Base-by-base conservation (phyloP, 2,113 vertebrate genomes). In the Nycticorax nycticorax region DNA sequence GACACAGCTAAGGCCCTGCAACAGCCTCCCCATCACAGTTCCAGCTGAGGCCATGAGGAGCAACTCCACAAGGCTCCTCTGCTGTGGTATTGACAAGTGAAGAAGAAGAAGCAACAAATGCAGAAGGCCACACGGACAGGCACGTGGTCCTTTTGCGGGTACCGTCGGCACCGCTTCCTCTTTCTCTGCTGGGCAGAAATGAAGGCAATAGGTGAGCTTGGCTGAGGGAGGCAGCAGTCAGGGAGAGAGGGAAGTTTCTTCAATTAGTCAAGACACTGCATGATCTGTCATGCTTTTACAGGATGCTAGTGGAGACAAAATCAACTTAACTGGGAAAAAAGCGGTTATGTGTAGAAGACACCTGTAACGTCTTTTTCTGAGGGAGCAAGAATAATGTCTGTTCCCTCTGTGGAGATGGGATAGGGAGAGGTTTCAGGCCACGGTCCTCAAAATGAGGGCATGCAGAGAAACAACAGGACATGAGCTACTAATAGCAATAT, bases 131-230 rank as follows among this genome's bases (percentile, higher is more conserved):
- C 0, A 1, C 55, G 16, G 8, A 28, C 23, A 30, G 41, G 39
- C 0, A 2, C 1, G 3, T 2, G 3, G 6, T 55, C 16, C 17
- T 66, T 26, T 74, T 7, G 4, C 3, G 20, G 21, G 27, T 83
- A 39, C 12, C 10, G 8, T 33, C 32, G 4, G 32, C 19, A 59
- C 19, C 59, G 21, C 10, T 63, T 55, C 45, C 27, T 52, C 11
- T 74, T 85, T 39, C 19, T 67, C 32, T 88, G 37, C 26, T 88
- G 52, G 27, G n/a, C 50, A 56, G 52, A 75, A 30, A 6, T n/a
- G n/a, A 79, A 75, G 30, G 28, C 37, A 79, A 41, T 48, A 59
- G 52, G 6, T 79, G 47, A 79, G 22, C 8, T 35, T 83, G 21
- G 41, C 52, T 59, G n/a, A 67, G 14, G 21, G 17, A 73, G 12